Percentiles rank a stretch among this genome's conserved stretches.
Conservation (phyloP, 2,113 vertebrate genomes). For the western clawed frog (Xenopus tropicalis) region UCB_Xtro_10.0 CM004444.2:119243501-119244000, state of each 20-base stretch:
- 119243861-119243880: constrained; percentile 53
- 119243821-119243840: constrained; percentile 51
- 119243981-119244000: too few relatives aligned
- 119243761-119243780: constrained; percentile 44
- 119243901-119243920: constrained; percentile 48
- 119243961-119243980: constrained; percentile 26
- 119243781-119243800: constrained; percentile 50
- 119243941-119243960: constrained; percentile 41
- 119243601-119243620: background rate
- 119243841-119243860: constrained; percentile 49
- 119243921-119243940: constrained; percentile 47
- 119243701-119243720: constrained; percentile 47
- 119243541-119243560: too few relatives aligned
- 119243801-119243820: constrained; percentile 56
- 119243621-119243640: constrained; percentile 36
- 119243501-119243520: too few relatives aligned
- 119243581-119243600: too few relatives aligned
- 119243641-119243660: constrained; percentile 52
- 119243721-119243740: constrained; percentile 54
- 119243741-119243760: constrained; percentile 56
- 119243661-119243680: constrained; percentile 48
- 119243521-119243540: too few relatives aligned
- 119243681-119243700: constrained; percentile 49
- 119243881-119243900: constrained; percentile 53
- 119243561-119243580: too few relatives aligned